Base-by-base conservation (phyloP, 2,888 invertebrate genomes). In the Agonopterix arenella region DNA sequence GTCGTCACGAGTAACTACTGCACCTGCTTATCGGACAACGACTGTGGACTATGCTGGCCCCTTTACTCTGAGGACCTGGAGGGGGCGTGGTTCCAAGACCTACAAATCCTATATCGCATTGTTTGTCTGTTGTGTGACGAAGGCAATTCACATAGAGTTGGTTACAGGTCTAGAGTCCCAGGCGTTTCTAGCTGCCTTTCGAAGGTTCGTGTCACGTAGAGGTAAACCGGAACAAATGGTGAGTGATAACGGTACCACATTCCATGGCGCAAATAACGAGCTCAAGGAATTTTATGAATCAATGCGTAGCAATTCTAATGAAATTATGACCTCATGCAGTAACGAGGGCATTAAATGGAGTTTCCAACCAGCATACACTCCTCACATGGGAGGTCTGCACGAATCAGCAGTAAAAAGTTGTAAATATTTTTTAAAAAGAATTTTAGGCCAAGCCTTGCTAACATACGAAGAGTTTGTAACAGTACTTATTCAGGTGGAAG, bases 11-110 rank as follows among this genome's bases (percentile, higher is more conserved):
- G 42, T 42, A 0, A 42, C 13, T n/a, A 5, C 42, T 4, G 9
- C 42, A 42, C 42, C 11, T 3, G n/a, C 41, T 50, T 46, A 44
- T 55, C 58, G 0, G 59, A 59, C 44, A 36, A 52, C n/a, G 50
- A 8, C 56, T 1, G 43, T 61, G 0, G 59, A 61, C 45, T 64
- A 59, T 18, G 60, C 61, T 0, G 64, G 64, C 4, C 61, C 59
- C 1, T 52, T 57, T 1, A 40, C 37, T 13, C 47, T 42, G 4
- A 55, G 50, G 11, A 55, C 38, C 43, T 48, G 49, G 48, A 28
- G 49, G 44, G 50, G 52, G 46, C 53, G 48, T n/a, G 54, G 49
- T 37, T 51, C 43, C 10, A 37, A 2, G 13, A 16, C 40, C 4
- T 11, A 47, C 11, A 58, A 54, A 13, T 47, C 49, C 8, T 60